These are phyloP conservation scores for Tetramorium bicarinatum DNA, from an alignment of 2,888 invertebrate genomes.

Conservation along the genomic window DNA sequence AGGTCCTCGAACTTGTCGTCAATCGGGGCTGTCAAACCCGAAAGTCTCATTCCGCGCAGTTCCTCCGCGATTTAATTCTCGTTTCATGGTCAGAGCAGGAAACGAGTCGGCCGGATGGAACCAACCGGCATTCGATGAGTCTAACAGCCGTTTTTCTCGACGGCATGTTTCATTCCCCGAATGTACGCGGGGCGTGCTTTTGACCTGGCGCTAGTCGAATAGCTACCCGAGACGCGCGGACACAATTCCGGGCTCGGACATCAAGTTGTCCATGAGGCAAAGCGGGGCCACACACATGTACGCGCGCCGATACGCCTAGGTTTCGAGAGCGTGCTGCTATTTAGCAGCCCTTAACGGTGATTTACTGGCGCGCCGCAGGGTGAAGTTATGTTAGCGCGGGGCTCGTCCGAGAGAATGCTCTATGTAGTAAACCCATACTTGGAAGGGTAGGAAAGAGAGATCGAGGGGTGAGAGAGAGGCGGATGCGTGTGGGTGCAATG, in stretches of 20 bases:
- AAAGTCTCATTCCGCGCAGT: constrained; percentile 40
- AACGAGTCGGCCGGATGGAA: constrained; percentile 46
- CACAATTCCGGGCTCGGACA: constrained; percentile 58
- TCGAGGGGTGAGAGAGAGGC: not conserved
- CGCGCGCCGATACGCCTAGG: constrained; percentile 75
- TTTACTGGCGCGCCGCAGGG: constrained; percentile 77
- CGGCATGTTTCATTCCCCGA: constrained; percentile 11
- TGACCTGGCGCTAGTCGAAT: constrained; percentile 35
- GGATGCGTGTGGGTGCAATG: constrained; percentile 52
- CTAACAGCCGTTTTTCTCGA: constrained; percentile 15
- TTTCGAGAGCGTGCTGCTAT: constrained; percentile 77
- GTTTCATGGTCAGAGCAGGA: constrained; percentile 72
- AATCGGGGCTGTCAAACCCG: constrained; percentile 14
- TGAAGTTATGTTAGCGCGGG: constrained; percentile 69
- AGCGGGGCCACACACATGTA: constrained; percentile 39
- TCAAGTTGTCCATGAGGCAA: constrained; percentile 59
- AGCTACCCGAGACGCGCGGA: constrained; percentile 36
- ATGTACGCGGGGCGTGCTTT: constrained; percentile 22
- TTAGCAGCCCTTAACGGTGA: constrained; percentile 86
- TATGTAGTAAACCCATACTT: constrained; percentile 59
- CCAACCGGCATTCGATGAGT: constrained; percentile 21
- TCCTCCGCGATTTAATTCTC: constrained; percentile 60
- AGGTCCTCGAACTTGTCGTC: not conserved
- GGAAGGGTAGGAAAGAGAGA: constrained; percentile 70
- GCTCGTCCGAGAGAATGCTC: constrained; percentile 72